Base-by-base conservation (phyloP, 2,888 invertebrate species). In the Drosophila niveifrons region DNA sequence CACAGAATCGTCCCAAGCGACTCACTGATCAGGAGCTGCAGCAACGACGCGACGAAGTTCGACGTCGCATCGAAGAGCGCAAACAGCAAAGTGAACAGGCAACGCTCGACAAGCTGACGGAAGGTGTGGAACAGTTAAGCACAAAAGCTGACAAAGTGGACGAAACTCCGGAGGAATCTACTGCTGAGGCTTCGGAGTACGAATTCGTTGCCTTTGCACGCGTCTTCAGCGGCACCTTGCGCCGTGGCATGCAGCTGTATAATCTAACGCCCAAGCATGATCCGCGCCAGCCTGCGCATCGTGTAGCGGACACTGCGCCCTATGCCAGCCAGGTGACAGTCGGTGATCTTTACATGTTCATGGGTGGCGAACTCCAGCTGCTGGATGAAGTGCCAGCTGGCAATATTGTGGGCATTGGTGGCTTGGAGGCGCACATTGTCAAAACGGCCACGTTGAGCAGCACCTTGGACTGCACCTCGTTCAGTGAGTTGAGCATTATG, bases 181-280 rank as follows among this genome's bases (percentile, higher is more conserved):
- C 39, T 1, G 61, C 72, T 0, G 72, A 79, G 46, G 72, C 80
- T 18, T 91, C 36, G 0, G 91, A 92, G 53, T 94, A 95, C 69
- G 95, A 94, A 44, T 96, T 98, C 90, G 94, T 99, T 74, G 99
- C 98, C 0, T 97, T 99, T 93, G 98, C 98, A 15, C 94, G 99
- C 88, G 94, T 99, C 36, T 99, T 97, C 91, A 98, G 98, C 91
- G 99, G 99, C 2, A 96, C 94, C 58, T 91, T 99, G 36, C 95
- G 92, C 76, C 94, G 93, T 80, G 98, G 97, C 7, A 95, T 96
- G 87, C 95, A 95, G 88, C 93, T 99, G 4, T 98, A 95, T 92
- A 96, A 97, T 15, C 92, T 99, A 23, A 95, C 97, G 11, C 97
- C 98, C 1, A 97, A 97, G 92, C 97, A 98, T 92, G 95, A 97